Evolutionary conservation across 2,113 vertebrate species (phyloP), one percentile per base, ranked within the genome.

Genomic region (Rhinolophus ferrumequinum): DNA sequence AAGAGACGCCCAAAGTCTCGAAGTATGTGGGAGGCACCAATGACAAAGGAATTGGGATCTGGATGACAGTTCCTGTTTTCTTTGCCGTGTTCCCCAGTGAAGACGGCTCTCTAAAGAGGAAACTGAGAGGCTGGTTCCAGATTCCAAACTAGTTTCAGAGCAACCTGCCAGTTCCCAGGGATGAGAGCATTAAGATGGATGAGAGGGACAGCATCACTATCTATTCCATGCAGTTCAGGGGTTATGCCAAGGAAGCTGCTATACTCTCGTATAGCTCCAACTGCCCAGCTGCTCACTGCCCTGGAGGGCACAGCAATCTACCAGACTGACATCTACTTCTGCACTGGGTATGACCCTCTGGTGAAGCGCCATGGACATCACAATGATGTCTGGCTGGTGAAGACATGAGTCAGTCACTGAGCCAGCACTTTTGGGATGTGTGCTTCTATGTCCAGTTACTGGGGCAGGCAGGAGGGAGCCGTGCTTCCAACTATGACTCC

Each of bases 341-440:
- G 99, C 97, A 99, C 99, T 1, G 99, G 99, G 14, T 99, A 99
- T 0, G 99, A 99, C 96, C 99, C 99, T 0, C 99, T 99, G 1
- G 98, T 99, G 98, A 99, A 99, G 97, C 99, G 99, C 84, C 99
- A 99, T 0, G 99, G 99, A 89, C 98, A 99, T 21, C 98, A 99
- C 76, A 99, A 99, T 1, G 99, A 99, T 97, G 98, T 99, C 96
- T 99, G 99, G 99, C 99, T 99, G 87, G 97, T 99, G 97, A 99
- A 99, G 95, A 98, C 99, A 35, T 98, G 97, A 98, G 87, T 52
- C 0, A 47, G 10, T 75, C 52, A 6, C 11, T 0, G 0, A 41
- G 18, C 10, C 60, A 56, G 95, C 47, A 16, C 41, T 80, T 62
- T 8, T n/a, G 2, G 7, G 91, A 58, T 19, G 26, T 4, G 6